Evolutionary conservation across 37 sponge, comb jelly and placozoan species (phyloP), one percentile per base, ranked within the genome.

Genomic region (Corticium candelabrum): DNA sequence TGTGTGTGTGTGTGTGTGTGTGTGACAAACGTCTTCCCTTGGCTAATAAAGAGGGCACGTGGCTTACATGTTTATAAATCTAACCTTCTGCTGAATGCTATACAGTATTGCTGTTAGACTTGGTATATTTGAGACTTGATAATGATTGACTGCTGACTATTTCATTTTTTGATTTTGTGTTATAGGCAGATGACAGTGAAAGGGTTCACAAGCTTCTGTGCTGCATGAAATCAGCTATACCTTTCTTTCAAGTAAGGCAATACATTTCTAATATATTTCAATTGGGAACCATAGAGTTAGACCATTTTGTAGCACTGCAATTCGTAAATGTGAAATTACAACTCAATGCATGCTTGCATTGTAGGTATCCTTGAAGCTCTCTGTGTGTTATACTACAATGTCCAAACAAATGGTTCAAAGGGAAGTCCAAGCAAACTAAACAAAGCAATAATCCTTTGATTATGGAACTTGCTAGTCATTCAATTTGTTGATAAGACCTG

Each of bases 1-100:
- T 39, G 82, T 74, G 75, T 40, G 82, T 74, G 75, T 73, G 82
- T 74, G 67, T 37, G 76, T 81, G 82, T 41, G 76, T 43, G 69
- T 81, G 82, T 81, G 62, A 50, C 21, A 21, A 50, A 50, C 11
- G 11, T 27, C 21, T 50, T 50, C 62, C 21, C 62, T 50, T 21
- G 62, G 62, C 62, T 50, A 50, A 50, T 50, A 50, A 50, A 50
- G 11, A 50, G 21, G 62, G 15, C 15, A 50, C 15, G n/a, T n/a
- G 21, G 62, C 62, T 50, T 21, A 50, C 21, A 50, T 50, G 62
- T 50, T 50, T 50, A 50, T 50, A 50, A n/a, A n/a, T n/a, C 21
- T 50, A 50, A 50, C 62, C 62, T 50, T 50, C 62, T 50, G 11
- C 62, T 50, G 62, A 50, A 21, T n/a, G n/a, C n/a, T n/a, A n/a